Evolutionary conservation across 2,113 vertebrate genomes (phyloP).

Genomic region (Pteropus alecto): DNA sequence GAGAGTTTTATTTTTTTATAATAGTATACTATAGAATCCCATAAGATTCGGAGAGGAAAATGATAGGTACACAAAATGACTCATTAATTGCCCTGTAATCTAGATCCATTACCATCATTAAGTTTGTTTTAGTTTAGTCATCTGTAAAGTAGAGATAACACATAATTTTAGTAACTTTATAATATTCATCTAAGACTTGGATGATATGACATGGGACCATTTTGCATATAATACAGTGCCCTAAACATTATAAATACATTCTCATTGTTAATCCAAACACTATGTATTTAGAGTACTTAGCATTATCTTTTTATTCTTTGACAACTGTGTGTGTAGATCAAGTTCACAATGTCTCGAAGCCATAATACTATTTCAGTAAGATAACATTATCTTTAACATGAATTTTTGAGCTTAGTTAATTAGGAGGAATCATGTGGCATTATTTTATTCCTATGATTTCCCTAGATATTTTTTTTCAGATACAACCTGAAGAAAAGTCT

Average conservation of each 20-base stretch:
- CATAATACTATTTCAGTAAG: neutral
- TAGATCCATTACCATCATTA: neutral
- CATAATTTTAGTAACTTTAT: conserved; percentile 26
- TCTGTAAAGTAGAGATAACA: neutral
- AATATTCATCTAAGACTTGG: neutral
- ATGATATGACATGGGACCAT: neutral
- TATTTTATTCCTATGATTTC: neutral
- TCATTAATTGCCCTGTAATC: neutral
- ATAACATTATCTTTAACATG: neutral
- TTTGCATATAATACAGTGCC: neutral
- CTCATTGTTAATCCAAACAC: neutral
- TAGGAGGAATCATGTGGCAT: neutral
- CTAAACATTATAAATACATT: neutral
- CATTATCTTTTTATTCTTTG: neutral
- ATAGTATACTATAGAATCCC: neutral
- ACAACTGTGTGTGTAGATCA: neutral
- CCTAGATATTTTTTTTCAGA: neutral
- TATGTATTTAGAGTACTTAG: neutral
- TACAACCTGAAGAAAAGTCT: neutral
- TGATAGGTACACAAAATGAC: neutral
- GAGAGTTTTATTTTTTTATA: neutral
- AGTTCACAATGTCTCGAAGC: neutral
- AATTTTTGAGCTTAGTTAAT: neutral
- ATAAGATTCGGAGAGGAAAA: neutral
- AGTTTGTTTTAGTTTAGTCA: conserved; percentile 16